Conservation (phyloP, 2,113 vertebrate species). For the Eulacestoma nigropectus region DNA sequence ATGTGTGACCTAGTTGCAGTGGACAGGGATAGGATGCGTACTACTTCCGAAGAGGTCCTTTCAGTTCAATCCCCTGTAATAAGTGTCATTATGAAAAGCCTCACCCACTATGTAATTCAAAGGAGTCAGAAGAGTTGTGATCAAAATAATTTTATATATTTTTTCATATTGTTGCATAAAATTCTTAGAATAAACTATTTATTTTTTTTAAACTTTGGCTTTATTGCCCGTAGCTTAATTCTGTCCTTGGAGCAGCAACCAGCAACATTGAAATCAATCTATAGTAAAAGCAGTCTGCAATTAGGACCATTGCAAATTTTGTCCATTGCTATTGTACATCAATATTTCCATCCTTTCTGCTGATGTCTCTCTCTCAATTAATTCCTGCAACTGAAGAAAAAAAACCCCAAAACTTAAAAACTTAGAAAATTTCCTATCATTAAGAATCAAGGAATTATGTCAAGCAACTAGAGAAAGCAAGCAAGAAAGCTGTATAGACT, state of each 20-base stretch:
- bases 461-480: background rate
- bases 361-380: background rate
- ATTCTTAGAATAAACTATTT: background rate
- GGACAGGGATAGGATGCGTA: background rate
- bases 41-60: background rate
- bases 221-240: background rate
- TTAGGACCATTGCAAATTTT: background rate
- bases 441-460: background rate
- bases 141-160: background rate
- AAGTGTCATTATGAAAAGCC: background rate
- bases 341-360: background rate
- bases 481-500: background rate
- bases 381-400: background rate
- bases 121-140: background rate
- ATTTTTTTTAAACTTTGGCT: background rate
- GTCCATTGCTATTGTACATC: background rate
- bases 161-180: background rate
- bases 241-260: background rate
- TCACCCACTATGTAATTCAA: background rate
- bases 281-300: background rate
- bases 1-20: background rate
- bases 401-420: too few species aligned
- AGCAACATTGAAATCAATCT: background rate
- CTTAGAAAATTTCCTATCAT: background rate
- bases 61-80: background rate